Conservation (phyloP, 2,113 vertebrate genomes). For the Cyanoramphus novaezelandiae region DNA sequence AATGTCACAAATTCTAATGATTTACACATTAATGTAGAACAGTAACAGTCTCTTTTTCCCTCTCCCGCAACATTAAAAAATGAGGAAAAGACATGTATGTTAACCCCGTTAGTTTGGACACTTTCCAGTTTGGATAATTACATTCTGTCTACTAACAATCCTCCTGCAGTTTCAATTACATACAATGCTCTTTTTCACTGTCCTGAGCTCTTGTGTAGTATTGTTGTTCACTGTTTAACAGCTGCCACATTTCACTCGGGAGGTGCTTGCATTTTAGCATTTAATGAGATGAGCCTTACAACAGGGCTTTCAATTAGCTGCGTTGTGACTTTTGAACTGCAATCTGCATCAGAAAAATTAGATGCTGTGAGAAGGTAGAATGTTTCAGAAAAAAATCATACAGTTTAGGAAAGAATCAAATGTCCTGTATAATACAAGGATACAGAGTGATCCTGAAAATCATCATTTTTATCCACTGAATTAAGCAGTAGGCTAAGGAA, state of each 20-base stretch:
- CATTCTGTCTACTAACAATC: not conserved
- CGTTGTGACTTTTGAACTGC: not conserved
- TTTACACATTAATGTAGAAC: not conserved
- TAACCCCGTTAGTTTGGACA: not conserved
- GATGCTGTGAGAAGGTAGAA: not conserved
- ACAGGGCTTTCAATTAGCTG: not conserved
- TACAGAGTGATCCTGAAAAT: not conserved
- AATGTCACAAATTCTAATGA: not conserved
- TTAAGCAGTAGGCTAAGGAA: not conserved
- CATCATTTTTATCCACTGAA: not conserved
- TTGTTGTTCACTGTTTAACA: not conserved
- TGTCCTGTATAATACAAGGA: not conserved
- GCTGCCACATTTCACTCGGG: not conserved
- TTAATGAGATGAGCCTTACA: constrained; percentile 13
- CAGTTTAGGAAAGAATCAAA: not conserved
- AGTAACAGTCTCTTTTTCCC: not conserved
- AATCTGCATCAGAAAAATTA: not conserved
- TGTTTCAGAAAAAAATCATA: not conserved
- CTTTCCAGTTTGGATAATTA: constrained; percentile 7
- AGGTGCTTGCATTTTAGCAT: not conserved
- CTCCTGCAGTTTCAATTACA: constrained; percentile 28
- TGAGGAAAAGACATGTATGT: not conserved
- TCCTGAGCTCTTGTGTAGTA: not conserved
- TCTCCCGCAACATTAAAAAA: not conserved
- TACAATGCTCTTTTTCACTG: not conserved